These are phyloP conservation scores for Ceyx margarethae DNA, from an alignment of 2,113 vertebrate species.

Conservation along the genomic window DNA sequence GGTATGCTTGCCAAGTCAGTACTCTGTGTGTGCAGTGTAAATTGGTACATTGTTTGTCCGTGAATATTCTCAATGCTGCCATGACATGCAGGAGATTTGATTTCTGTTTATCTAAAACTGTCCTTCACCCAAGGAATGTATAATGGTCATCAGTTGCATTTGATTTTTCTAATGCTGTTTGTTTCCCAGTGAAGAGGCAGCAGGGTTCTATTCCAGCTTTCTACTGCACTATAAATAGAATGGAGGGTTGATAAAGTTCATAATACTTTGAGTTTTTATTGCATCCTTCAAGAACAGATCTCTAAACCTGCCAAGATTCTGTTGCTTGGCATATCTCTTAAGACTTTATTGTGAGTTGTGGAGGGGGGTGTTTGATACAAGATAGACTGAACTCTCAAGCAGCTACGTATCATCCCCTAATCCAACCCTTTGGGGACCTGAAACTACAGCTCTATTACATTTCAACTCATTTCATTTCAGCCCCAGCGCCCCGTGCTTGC, in stretches of 20 bases:
- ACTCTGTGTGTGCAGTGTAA: conserved; percentile 4
- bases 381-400: conserved; percentile 49
- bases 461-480: conserved; percentile 80
- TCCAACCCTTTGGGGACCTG: conserved; percentile 41
- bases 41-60: conserved; percentile 44
- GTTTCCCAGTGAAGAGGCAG: conserved; percentile 57
- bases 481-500: conserved; percentile 85
- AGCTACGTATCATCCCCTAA: conserved; percentile 14
- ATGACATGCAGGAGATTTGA: background rate
- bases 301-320: conserved; percentile 15
- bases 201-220: conserved; percentile 15
- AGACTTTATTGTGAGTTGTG: background rate
- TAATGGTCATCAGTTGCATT: background rate
- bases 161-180: conserved; percentile 33
- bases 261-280: conserved; percentile 22
- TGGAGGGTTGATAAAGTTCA: conserved; percentile 29
- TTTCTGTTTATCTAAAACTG: conserved; percentile 50
- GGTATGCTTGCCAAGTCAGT: conserved; percentile 51
- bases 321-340: conserved; percentile 2
- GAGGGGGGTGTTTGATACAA: conserved; percentile 16
- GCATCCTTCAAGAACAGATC: conserved; percentile 29
- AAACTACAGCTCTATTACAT: conserved; percentile 67
- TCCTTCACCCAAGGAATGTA: background rate
- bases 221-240: conserved; percentile 25
- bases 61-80: conserved; percentile 13